Base-by-base conservation (phyloP, 2,888 invertebrate genomes). In the Rapana venosa region DNA sequence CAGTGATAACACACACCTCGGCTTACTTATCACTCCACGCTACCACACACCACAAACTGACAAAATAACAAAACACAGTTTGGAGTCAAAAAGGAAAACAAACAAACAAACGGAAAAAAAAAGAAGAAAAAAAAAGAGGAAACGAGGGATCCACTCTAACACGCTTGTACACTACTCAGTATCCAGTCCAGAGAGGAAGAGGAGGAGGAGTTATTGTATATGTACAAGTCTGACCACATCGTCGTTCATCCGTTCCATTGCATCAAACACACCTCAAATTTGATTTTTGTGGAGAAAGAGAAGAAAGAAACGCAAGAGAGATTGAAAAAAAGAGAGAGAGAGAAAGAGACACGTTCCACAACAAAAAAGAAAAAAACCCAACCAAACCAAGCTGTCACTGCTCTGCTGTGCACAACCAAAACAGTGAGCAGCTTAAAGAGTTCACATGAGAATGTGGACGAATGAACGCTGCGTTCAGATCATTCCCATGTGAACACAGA, bases 391-490 rank as follows among this genome's bases (percentile, higher is more conserved):
- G 79, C 35, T 17, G 35, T 17, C 36, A 0, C 66, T 35, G 87
- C 66, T 61, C 1, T 8, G 85, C 61, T 61, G 47, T 70, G 87
- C 87, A 47, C 36, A 22, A 8, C 70, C 87, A 47, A 13, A 81
- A 47, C n/a, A 83, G 84, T 0, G 70, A 36, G 22, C 30, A 26
- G 56, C 35, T n/a, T n/a, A n/a, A n/a, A 13, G 20, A 20, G 77
- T 89, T 89, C 89, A 85, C 89, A 89, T 32, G 74, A 32, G 47
- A 89, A 89, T 85, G 89, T 89, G 89, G 89, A 89, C 89, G 89
- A 89, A 83, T 70, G 84, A 89, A 89, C 89, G 35, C 13, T 22
- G 35, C 22, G 83, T 89, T 84, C 83, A 84, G 70, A 85, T 89
- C 85, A 74, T 89, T 85, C 89, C 30, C 74, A 35, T 89, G 89